Evolutionary conservation across 2,797 vertebrate species (phyloP), one percentile per base, ranked within the genome.

Genomic region (Synaphobranchus kaupii): DNA sequence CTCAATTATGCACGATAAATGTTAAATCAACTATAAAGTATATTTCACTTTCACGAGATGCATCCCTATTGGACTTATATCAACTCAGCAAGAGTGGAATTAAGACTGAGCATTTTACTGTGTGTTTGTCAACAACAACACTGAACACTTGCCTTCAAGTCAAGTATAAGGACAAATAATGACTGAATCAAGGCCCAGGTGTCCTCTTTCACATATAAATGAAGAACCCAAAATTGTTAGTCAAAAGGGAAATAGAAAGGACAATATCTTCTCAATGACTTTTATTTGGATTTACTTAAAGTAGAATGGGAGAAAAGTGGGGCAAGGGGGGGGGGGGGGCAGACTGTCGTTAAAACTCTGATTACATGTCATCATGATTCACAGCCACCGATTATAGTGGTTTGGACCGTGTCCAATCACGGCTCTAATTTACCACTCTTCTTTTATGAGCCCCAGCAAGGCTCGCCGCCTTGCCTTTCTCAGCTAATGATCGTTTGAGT

Each of bases 291-390:
- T 87, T 85, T 89, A 90, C 87, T 90, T 88, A 90, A 89, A 92
- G 91, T 91, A 90, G 91, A 89, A 34, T 15, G 15, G 31, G 54
- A 17, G 22, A 5, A 89, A 88, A 86, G 90, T 84, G 87, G 87
- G 89, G 84, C 63, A 86, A 58, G 68, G 73, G 87, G 52, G 34
- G 73, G 31, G 73, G 68, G 68, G 90, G 89, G 86, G 90, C 78
- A 58, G 93, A 92, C 89, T 88, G 94, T 93, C 94, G 94, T 96
- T 95, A 96, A 91, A 93, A 95, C 95, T 94, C 94, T 94, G 95
- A 95, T 94, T 95, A 91, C 93, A 93, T 94, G 95, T 96, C 93
- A 94, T 94, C 94, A 94, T 93, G 93, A 96, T 95, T 96, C 96
- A 94, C 95, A 91, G 92, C 94, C 94, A 93, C 95, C 91, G 91